Conservation (phyloP, 2,888 invertebrate species). For the Heliconius cydno region DNA sequence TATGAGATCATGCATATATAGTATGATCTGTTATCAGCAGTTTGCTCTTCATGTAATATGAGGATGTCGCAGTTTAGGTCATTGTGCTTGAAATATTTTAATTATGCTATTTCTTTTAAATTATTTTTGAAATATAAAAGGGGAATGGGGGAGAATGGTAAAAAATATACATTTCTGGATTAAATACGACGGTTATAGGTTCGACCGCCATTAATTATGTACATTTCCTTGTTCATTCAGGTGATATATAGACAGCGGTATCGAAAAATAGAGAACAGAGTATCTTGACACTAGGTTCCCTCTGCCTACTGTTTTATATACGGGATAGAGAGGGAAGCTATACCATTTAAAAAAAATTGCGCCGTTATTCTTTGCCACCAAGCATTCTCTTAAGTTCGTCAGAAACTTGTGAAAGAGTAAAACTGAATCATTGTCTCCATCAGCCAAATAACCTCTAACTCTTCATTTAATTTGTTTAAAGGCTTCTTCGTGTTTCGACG, state of each 20-base stretch:
- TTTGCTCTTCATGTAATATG: slow-evolving; percentile 22
- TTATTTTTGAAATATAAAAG: not conserved
- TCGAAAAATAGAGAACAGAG: no score
- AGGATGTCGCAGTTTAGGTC: slow-evolving; percentile 21
- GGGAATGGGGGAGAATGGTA: not conserved
- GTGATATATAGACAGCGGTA: no score
- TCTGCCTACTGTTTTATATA: no score
- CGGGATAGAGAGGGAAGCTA: not conserved
- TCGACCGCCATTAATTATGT: not conserved
- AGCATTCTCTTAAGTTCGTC: not conserved
- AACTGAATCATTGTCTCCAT: not conserved
- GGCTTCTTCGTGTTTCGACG: not conserved
- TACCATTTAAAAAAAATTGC: not conserved
- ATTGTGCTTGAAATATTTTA: slow-evolving; percentile 7
- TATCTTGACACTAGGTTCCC: no score
- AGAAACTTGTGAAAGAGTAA: not conserved
- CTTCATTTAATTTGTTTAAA: not conserved
- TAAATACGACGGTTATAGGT: not conserved
- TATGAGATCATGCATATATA: slow-evolving; percentile 27
- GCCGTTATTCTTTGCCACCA: not conserved
- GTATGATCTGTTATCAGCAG: slow-evolving; percentile 33
- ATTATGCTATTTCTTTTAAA: not conserved
- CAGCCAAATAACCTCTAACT: not conserved
- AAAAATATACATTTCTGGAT: not conserved
- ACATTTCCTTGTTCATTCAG: not conserved